Percentiles rank a stretch among this genome's conserved stretches.
These are phyloP conservation scores for Sebastes trivittatus DNA, from an alignment of 2,797 vertebrate genomes.

Conservation along the genomic window DNA sequence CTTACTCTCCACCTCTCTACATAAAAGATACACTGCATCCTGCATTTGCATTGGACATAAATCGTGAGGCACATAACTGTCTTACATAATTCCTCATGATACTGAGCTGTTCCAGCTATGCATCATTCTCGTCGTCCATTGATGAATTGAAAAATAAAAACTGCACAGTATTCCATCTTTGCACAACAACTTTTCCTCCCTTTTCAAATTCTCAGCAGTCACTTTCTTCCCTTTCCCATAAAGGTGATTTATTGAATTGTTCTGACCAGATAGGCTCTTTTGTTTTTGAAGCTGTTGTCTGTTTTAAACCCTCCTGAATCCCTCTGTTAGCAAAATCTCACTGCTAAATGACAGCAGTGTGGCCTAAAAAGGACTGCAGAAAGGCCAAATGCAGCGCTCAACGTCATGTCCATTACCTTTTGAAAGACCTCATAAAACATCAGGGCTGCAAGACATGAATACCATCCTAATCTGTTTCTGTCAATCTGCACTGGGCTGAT, in stretches of 20 bases:
- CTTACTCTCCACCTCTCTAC: neutral
- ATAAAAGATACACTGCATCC: neutral
- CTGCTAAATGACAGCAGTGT: constrained; percentile 4
- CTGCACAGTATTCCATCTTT: neutral
- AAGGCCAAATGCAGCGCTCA: neutral
- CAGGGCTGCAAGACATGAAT: neutral
- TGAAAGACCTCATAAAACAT: constrained; percentile 20
- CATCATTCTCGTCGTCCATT: neutral
- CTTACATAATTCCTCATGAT: neutral
- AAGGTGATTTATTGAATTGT: constrained; percentile 2
- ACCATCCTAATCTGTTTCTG: neutral
- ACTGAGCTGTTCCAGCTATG: neutral
- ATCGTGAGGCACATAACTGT: neutral
- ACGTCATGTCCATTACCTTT: neutral
- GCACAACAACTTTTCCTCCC: neutral
- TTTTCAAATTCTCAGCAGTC: neutral
- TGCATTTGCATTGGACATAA: neutral
- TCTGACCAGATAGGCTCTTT: neutral
- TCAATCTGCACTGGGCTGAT: neutral
- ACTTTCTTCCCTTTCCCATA: neutral
- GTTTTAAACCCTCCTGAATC: neutral
- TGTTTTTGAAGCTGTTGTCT: neutral
- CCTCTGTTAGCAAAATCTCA: neutral
- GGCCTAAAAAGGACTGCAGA: constrained; percentile 11
- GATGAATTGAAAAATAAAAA: neutral